A percentile compares a stretch with the other conserved stretches of the same genome.
These are phyloP conservation scores for Eulithis testata DNA, from an alignment of 2,888 invertebrate genomes.

Conservation along the genomic window DNA sequence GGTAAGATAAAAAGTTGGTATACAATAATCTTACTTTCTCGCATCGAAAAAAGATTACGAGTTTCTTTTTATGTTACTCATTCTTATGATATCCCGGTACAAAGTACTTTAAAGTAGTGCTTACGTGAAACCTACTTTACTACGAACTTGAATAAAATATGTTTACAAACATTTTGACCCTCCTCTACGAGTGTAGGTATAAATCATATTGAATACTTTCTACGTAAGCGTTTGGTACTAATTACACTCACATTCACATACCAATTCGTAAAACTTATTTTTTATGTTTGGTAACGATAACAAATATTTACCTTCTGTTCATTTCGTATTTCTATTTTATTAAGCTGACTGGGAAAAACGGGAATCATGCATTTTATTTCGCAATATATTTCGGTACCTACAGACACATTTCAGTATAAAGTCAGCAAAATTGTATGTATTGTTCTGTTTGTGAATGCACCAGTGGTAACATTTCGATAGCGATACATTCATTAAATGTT, in stretches of 20 bases:
- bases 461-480: slow-evolving; percentile 31
- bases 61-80: slow-evolving; percentile 11
- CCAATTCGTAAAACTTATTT: not conserved
- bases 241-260: not conserved
- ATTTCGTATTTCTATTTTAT: slow-evolving; percentile 52
- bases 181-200: too few species aligned
- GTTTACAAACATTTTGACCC: too few species aligned
- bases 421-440: slow-evolving; percentile 41
- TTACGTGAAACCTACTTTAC: too few species aligned
- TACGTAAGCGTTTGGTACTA: too few species aligned
- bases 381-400: slow-evolving; percentile 30
- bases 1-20: slow-evolving; percentile 12
- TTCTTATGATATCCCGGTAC: slow-evolving; percentile 5
- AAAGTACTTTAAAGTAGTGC: not conserved
- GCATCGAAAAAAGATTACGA: slow-evolving; percentile 17
- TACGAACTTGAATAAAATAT: too few species aligned
- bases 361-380: slow-evolving; percentile 53
- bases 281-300: slow-evolving; percentile 4
- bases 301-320: slow-evolving; percentile 39
- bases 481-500: slow-evolving; percentile 35
- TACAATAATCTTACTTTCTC: slow-evolving; percentile 9
- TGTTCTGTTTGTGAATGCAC: slow-evolving; percentile 42
- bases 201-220: too few species aligned
- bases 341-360: slow-evolving; percentile 48
- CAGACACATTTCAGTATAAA: slow-evolving; percentile 41